Conservation (phyloP, 2,888 invertebrate genomes). For the Nesidiocoris tenuis region DNA sequence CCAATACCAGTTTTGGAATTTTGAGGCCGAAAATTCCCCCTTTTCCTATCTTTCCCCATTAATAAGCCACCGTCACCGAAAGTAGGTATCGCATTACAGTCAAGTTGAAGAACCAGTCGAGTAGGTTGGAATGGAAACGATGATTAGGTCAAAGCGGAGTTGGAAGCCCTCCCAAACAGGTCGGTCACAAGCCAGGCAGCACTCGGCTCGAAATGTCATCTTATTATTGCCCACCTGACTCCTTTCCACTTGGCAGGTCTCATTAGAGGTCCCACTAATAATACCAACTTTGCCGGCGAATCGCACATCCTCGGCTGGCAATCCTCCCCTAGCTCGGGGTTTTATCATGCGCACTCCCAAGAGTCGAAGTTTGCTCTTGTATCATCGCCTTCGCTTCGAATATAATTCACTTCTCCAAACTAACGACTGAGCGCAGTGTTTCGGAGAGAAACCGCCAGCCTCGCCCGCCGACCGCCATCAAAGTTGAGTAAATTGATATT, state of each 20-base stretch:
- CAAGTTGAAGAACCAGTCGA: too few relatives aligned
- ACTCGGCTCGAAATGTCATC: slow-evolving; percentile 29
- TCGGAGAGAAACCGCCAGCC: not conserved
- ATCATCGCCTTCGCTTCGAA: not conserved
- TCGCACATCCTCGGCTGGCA: not conserved
- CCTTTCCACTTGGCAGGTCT: slow-evolving; percentile 33
- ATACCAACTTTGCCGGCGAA: slow-evolving; percentile 25
- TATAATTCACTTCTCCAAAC: not conserved
- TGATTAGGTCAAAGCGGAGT: slow-evolving; percentile 33
- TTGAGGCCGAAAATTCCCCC: too few relatives aligned
- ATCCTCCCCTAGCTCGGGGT: not conserved
- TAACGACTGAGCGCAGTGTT: not conserved
- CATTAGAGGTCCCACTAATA: slow-evolving; percentile 33
- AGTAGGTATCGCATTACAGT: too few relatives aligned
- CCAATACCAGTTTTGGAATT: too few relatives aligned
- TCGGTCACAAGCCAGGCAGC: not conserved
- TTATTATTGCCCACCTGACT: slow-evolving; percentile 39
- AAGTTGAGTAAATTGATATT: not conserved
- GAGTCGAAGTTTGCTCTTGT: not conserved
- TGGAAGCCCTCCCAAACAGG: slow-evolving; percentile 16
- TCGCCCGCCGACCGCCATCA: not conserved
- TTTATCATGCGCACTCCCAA: not conserved
- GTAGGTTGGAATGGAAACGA: not conserved
- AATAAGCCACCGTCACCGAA: too few relatives aligned
- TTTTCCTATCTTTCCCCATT: too few relatives aligned